These are phyloP conservation scores for Perccottus glenii DNA, from an alignment of 2,113 vertebrate genomes.

Conservation along the genomic window DNA sequence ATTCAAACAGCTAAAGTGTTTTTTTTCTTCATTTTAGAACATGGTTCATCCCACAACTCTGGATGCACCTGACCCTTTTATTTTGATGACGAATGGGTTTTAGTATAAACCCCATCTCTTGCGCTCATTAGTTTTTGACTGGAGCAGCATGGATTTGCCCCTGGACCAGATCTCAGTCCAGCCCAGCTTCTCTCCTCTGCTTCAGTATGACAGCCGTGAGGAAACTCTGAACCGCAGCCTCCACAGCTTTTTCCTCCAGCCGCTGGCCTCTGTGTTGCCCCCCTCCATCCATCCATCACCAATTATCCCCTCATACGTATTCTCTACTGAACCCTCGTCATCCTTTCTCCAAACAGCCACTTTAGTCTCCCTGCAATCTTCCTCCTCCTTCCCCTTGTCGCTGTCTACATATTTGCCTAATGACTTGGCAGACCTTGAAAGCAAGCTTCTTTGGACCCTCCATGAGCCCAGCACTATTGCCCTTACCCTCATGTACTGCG, in stretches of 20 bases:
- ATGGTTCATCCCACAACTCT: too few species aligned
- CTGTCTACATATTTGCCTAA: slow-evolving; percentile 62
- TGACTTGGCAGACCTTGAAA: slow-evolving; percentile 81
- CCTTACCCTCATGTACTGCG: slow-evolving; percentile 84
- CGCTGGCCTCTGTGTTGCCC: slow-evolving; percentile 31
- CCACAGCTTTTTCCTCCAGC: slow-evolving; percentile 41
- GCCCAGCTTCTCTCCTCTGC: slow-evolving; percentile 56
- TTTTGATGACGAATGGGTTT: slow-evolving; percentile 14
- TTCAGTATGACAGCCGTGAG: slow-evolving; percentile 54
- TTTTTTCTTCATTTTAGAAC: too few species aligned
- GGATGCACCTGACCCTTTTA: neutral
- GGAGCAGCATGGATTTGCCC: slow-evolving; percentile 54
- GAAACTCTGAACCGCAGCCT: slow-evolving; percentile 42
- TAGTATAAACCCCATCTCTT: neutral
- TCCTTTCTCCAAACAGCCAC: slow-evolving; percentile 17
- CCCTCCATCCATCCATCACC: slow-evolving; percentile 22
- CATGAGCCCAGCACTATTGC: slow-evolving; percentile 87
- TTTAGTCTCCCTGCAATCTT: neutral
- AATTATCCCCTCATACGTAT: slow-evolving; percentile 23
- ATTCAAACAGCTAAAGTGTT: too few species aligned
- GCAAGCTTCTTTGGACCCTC: slow-evolving; percentile 83
- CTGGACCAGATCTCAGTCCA: slow-evolving; percentile 36
- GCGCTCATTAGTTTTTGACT: neutral
- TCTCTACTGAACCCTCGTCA: slow-evolving; percentile 27
- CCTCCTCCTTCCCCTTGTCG: slow-evolving; percentile 32